Conservation (phyloP, 2,888 invertebrate species). For the Dromius quadrimaculatus region DNA sequence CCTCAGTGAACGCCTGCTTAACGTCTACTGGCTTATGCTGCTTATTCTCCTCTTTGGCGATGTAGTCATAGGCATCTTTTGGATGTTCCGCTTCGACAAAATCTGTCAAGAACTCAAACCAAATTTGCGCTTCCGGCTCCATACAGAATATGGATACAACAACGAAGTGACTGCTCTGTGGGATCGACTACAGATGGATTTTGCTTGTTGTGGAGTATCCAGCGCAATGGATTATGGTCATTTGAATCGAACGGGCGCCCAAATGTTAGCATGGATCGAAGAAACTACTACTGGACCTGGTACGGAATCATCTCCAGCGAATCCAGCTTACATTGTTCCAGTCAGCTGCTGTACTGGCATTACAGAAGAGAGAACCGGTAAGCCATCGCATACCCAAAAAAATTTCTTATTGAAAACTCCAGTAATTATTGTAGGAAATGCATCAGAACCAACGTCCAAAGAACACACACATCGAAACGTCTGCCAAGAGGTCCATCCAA, state of each 20-base stretch:
- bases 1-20: constrained; percentile 83
- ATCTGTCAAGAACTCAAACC: constrained; percentile 82
- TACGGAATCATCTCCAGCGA: constrained; percentile 59
- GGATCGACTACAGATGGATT: constrained; percentile 82
- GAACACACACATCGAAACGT: constrained; percentile 36
- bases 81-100: constrained; percentile 84
- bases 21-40: constrained; percentile 86
- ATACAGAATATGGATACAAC: constrained; percentile 80
- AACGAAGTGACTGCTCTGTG: constrained; percentile 81
- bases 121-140: constrained; percentile 69
- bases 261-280: constrained; percentile 59
- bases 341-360: constrained; percentile 41
- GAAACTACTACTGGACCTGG: constrained; percentile 62
- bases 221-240: constrained; percentile 59
- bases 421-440: constrained; percentile 53
- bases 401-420: constrained; percentile 36
- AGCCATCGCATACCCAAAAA: neutral
- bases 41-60: constrained; percentile 85
- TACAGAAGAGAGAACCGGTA: constrained; percentile 37
- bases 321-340: constrained; percentile 40
- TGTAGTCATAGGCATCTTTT: constrained; percentile 85
- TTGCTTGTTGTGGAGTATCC: constrained; percentile 82
- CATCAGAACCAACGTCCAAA: constrained; percentile 53
- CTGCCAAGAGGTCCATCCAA: constrained; percentile 65
- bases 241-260: constrained; percentile 44